phyloP scores from a whole-genome alignment of 2,888 invertebrate genomes.

The Dorcus parallelipipedus region DNA sequence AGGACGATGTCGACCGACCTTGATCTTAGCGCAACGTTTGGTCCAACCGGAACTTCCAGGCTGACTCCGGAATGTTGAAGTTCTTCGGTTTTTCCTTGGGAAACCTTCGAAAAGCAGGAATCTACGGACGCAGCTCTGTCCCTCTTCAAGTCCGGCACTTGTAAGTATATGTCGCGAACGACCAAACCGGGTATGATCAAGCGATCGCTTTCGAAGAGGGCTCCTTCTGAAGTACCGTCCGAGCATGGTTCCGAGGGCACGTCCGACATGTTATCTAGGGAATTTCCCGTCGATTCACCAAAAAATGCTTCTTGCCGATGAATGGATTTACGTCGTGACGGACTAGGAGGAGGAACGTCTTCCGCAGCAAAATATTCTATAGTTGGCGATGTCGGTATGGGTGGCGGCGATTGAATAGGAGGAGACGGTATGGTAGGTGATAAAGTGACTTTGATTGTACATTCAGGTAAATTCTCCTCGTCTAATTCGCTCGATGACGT shows the following conservation, averaged over 20 bases:
- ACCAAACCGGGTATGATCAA: constrained; percentile 41
- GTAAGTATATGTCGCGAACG: constrained; percentile 51
- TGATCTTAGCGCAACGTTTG: constrained; percentile 65
- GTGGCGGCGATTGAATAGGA: constrained; percentile 48
- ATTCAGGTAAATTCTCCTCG: constrained; percentile 50
- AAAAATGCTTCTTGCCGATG: constrained; percentile 81
- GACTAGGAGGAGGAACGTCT: constrained; percentile 41
- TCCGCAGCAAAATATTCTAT: constrained; percentile 57
- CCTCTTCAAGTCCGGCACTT: constrained; percentile 79
- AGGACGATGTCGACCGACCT: constrained; percentile 85
- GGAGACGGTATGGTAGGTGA: constrained; percentile 56
- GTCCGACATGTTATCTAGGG: constrained; percentile 65
- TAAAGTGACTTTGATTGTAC: constrained; percentile 61
- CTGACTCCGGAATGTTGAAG: constrained; percentile 61
- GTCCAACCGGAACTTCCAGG: constrained; percentile 68
- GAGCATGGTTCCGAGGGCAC: constrained; percentile 45
- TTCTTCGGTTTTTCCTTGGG: constrained; percentile 69
- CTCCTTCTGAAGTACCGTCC: constrained; percentile 43
- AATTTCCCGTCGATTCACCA: constrained; percentile 69
- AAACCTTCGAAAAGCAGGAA: constrained; percentile 78
- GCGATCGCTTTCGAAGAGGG: constrained; percentile 37
- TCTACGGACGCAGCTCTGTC: constrained; percentile 87
- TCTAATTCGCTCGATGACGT: constrained; percentile 50
- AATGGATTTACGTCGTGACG: constrained; percentile 65
- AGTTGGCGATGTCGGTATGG: constrained; percentile 51